Evolutionary conservation across 2,888 invertebrate genomes (phyloP).

Genomic region (Acanthacorydalis orientalis): DNA sequence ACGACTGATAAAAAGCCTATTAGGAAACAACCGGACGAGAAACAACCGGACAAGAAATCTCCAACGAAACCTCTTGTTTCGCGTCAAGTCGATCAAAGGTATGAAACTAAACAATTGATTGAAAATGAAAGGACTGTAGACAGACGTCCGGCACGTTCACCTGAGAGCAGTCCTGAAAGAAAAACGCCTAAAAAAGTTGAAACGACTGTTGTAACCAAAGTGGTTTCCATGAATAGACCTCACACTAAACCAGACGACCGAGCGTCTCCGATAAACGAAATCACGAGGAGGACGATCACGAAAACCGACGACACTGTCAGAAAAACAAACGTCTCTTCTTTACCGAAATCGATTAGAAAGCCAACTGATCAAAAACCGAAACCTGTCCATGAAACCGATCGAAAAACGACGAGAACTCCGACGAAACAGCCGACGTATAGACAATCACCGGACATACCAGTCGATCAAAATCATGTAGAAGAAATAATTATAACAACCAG

Average conservation of each 20-base stretch:
- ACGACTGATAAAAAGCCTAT: not conserved
- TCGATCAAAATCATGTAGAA: too few relatives aligned
- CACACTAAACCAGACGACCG: constrained; percentile 5
- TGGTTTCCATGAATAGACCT: too few relatives aligned
- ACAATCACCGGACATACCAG: too few relatives aligned
- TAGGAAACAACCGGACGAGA: constrained; percentile 1
- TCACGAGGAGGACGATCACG: constrained; percentile 10
- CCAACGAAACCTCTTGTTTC: not conserved
- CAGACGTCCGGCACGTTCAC: not conserved
- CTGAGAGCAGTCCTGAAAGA: constrained; percentile 5
- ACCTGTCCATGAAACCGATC: constrained; percentile 15
- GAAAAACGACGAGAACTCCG: constrained; percentile 8
- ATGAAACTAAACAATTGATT: constrained; percentile 3
- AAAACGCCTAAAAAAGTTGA: constrained; percentile 5
- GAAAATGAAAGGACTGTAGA: constrained; percentile 4
- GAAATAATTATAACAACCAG: too few relatives aligned
- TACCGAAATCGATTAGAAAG: constrained; percentile 18
- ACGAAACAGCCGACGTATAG: constrained; percentile 4
- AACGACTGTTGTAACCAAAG: not conserved
- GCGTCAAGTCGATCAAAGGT: not conserved
- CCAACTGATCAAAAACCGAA: constrained; percentile 7
- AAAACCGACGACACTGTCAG: constrained; percentile 15
- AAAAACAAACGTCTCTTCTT: constrained; percentile 24
- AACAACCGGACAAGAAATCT: constrained; percentile 3
- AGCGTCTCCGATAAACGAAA: constrained; percentile 4